These are phyloP conservation scores for Campoletis sonorensis DNA, from an alignment of 1,140 invertebrate genomes.

Conservation along the genomic window DNA sequence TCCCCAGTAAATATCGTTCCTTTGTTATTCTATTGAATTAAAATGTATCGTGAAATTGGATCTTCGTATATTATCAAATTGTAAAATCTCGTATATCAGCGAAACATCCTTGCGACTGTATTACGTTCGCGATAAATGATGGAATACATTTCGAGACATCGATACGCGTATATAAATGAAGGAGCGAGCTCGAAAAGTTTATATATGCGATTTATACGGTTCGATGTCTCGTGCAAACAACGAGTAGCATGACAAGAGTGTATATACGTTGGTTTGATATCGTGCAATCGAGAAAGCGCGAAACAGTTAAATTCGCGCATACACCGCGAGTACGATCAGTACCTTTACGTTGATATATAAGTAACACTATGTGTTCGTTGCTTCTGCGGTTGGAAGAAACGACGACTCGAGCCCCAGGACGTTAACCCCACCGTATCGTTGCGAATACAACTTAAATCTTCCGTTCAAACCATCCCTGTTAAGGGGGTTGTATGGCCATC, in stretches of 20 bases:
- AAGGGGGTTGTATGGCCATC: no score
- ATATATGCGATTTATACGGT: neutral
- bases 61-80: slow-evolving; percentile 8
- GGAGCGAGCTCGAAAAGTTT: neutral
- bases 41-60: neutral
- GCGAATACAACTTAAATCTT: neutral
- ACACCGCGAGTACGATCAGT: neutral
- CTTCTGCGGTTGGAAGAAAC: neutral
- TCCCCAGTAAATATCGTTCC: neutral
- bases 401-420: neutral
- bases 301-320: slow-evolving; percentile 16
- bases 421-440: neutral
- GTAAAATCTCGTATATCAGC: slow-evolving; percentile 9
- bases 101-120: neutral
- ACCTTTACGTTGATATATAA: neutral
- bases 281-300: slow-evolving; percentile 13
- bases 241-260: neutral
- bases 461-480: neutral
- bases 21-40: neutral
- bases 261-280: slow-evolving; percentile 25
- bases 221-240: neutral
- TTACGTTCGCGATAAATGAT: neutral
- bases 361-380: neutral
- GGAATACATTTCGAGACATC: neutral
- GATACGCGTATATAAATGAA: neutral